These are phyloP conservation scores for Caenorhabditis afra DNA, from an alignment of 2,888 invertebrate genomes.

Conservation along the genomic window DNA sequence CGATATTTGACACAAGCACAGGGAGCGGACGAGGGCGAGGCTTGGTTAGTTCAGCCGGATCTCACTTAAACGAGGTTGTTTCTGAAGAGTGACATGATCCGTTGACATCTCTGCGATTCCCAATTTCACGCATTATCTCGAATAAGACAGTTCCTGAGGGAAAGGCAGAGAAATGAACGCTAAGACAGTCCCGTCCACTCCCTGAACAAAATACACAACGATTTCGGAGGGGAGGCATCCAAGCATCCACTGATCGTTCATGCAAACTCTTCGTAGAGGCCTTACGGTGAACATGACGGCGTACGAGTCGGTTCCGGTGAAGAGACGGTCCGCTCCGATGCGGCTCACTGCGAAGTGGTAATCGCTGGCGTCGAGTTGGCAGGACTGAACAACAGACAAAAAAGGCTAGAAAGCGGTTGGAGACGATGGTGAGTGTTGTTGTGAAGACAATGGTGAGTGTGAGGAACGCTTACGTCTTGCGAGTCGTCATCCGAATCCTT, in stretches of 20 bases:
- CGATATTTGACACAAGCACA: slow-evolving; percentile 30
- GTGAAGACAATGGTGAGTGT: background rate
- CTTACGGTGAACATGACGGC: slow-evolving; percentile 68
- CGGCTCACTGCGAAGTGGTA: slow-evolving; percentile 69
- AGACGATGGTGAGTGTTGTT: background rate
- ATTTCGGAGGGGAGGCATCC: background rate
- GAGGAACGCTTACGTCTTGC: slow-evolving; percentile 43
- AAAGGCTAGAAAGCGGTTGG: slow-evolving; percentile 10
- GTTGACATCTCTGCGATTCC: too few species aligned
- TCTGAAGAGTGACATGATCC: too few species aligned
- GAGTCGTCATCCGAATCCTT: slow-evolving; percentile 25
- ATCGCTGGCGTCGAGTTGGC: slow-evolving; percentile 70
- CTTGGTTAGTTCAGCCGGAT: background rate
- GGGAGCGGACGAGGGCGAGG: background rate
- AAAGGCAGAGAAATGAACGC: too few species aligned
- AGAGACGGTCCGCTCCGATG: slow-evolving; percentile 60
- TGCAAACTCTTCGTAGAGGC: slow-evolving; percentile 26
- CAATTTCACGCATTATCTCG: too few species aligned
- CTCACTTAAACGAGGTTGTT: too few species aligned
- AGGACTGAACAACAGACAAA: slow-evolving; percentile 64
- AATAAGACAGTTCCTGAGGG: too few species aligned
- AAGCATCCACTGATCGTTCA: background rate
- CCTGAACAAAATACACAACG: background rate
- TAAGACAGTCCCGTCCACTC: too few species aligned
- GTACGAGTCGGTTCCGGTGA: slow-evolving; percentile 69